phyloP scores from a whole-genome alignment of 2,888 invertebrate species.

The Orchesellides sinensis region DNA sequence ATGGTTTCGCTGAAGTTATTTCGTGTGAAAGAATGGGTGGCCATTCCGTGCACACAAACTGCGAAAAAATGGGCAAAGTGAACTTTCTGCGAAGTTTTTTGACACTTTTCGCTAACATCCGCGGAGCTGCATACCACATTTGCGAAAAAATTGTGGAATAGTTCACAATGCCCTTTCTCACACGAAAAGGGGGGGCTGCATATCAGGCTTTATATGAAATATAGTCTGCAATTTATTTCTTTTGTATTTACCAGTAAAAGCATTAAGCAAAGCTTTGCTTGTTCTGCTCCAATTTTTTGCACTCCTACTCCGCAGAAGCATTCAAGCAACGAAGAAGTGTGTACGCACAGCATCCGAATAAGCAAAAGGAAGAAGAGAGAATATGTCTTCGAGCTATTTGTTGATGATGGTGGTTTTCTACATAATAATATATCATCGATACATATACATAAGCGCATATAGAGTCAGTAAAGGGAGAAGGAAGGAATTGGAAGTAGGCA shows the following conservation, averaged over 20 bases:
- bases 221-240: not conserved
- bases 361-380: not conserved
- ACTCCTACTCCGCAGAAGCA: not conserved
- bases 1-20: too few relatives aligned
- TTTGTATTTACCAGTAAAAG: not conserved
- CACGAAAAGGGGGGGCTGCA: not conserved
- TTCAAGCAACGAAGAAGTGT: too few relatives aligned
- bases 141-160: too few relatives aligned
- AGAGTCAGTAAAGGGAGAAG: not conserved
- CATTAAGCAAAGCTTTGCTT: not conserved
- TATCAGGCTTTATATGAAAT: not conserved
- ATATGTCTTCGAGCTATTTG: slow-evolving; percentile 46
- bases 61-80: too few relatives aligned
- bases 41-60: too few relatives aligned
- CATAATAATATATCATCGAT: slow-evolving; percentile 17
- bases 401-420: slow-evolving; percentile 25
- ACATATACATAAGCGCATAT: not conserved
- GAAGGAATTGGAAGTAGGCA: slow-evolving; percentile 10
- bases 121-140: too few relatives aligned
- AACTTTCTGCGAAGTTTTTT: too few relatives aligned
- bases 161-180: too few relatives aligned
- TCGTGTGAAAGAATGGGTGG: too few relatives aligned
- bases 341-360: not conserved
- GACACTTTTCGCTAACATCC: too few relatives aligned
- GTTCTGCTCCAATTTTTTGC: not conserved